Base-by-base conservation (phyloP, 2,113 vertebrate genomes). In the Nothoprocta perdicaria region DNA sequence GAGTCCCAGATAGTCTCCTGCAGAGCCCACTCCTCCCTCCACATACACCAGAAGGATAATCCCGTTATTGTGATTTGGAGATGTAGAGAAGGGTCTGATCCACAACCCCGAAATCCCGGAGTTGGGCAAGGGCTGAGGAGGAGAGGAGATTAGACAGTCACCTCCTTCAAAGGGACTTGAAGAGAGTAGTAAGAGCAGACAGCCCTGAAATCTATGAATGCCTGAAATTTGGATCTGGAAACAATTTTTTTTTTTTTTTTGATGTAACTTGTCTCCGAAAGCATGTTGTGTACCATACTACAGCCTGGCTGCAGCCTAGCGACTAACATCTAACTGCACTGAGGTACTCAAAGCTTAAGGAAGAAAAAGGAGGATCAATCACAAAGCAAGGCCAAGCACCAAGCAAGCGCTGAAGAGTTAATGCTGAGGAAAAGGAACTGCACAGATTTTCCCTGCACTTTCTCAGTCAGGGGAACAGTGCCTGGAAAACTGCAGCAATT, bases 41-140 rank as follows among this genome's bases (percentile, higher is more conserved):
- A 63, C 22, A 55, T 22, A n/a, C 23, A 72, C 46, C 24, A 76
- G 86, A 31, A 80, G 76, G 93, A 91, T 96, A 96, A 95, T 93
- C 85, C 78, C 90, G 84, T 91, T 76, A 87, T 95, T 95, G 92
- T 95, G 91, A 90, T 92, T 95, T 94, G 86, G 80, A 93, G 91
- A 75, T 76, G 66, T 60, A 90, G 89, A 85, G 87, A 84, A 84
- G 68, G 87, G 57, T 46, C 86, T 89, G 90, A 93, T 86, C 72
- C 68, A 22, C 69, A 92, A 86, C 90, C 76, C 81, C 86, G 87
- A 94, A 90, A 95, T 75, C 92, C 71, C 40, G 1, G 0, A 40
- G 86, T 86, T 67, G 95, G 88, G 46, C 52, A 91, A 71, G 69
- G 66, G 60, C 71, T 57, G 81, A 77, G 86, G 87, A 93, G 83